Evolutionary conservation across 2,888 invertebrate genomes (phyloP), one percentile per base, ranked within the genome.

Genomic region (Drosophila mettleri): DNA sequence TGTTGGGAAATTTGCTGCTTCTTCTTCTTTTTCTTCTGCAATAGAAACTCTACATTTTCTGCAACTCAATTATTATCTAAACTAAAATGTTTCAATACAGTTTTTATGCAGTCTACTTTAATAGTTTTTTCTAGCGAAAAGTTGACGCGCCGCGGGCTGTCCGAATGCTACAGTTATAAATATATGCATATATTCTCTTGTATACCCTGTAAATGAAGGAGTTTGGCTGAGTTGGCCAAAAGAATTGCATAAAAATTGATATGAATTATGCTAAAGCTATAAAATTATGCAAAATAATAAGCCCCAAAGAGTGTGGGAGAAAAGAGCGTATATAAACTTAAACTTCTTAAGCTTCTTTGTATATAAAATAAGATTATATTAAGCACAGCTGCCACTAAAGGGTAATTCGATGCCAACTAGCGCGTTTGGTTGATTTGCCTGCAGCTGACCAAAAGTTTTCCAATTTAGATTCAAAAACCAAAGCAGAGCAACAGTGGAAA

Each of bases 401-500:
- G 34, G 51, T 24, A 34, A 34, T 2, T 5, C 2, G 1, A 12
- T 39, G 46, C 39, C 60, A 18, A 38, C 22, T 6, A 20, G 3
- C 1, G 5, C 0, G 9, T 43, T 12, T 3, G 7, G 10, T 20
- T 2, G 5, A 39, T 34, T 38, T 62, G 49, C 8, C 10, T 48
- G n/a, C 43, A 43, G 16, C 59, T 48, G 41, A 24, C 43, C 18
- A 71, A 77, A 85, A 86, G 68, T 85, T 85, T 85, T 86, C 77
- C 79, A 83, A 86, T 86, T 83, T 78, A 72, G 77, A 77, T 74
- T 83, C 77, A 83, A 69, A 82, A 70, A 52, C 52, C 55, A 48
- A 72, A 49, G 38, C 61, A 20, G 22, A 29, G 48, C 18, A 38
- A 54, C 57, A 55, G 54, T 53, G 22, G 41, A 58, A 43, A 59